Evolutionary conservation across 2,797 vertebrate species (phyloP).

Genomic region (Sebastes taczanowskii): DNA sequence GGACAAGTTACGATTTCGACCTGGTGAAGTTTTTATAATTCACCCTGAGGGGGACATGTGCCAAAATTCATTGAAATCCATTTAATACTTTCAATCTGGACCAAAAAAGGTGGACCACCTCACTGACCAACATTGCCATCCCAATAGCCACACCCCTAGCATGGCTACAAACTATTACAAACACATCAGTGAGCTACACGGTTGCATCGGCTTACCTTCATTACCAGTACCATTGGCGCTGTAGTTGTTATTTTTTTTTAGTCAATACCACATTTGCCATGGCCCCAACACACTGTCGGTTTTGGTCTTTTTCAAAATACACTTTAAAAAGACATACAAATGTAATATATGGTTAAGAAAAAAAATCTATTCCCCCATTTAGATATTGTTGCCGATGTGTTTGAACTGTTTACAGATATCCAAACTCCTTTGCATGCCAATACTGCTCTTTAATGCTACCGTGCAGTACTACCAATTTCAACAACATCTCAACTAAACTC

Average conservation of each 20-base stretch:
- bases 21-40: background rate
- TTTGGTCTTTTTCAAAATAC: background rate
- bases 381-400: conserved; percentile 13
- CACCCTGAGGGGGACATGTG: background rate
- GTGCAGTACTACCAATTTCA: background rate
- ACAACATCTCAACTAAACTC: conserved; percentile 7
- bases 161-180: background rate
- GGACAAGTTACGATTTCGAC: background rate
- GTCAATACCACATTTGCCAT: background rate
- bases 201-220: background rate
- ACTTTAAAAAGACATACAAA: background rate
- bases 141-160: background rate
- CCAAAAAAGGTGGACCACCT: background rate
- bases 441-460: conserved; percentile 6
- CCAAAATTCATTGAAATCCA: background rate
- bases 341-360: background rate
- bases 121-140: background rate
- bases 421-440: conserved; percentile 27
- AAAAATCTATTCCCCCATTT: background rate
- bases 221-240: background rate
- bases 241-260: too few relatives aligned
- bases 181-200: background rate
- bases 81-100: background rate
- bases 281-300: background rate
- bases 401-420: conserved; percentile 33